A percentile compares a stretch with the other conserved stretches of the same genome.
Conservation (phyloP, 2,797 vertebrate genomes). For the Pseudotriccus pelzelni region DNA sequence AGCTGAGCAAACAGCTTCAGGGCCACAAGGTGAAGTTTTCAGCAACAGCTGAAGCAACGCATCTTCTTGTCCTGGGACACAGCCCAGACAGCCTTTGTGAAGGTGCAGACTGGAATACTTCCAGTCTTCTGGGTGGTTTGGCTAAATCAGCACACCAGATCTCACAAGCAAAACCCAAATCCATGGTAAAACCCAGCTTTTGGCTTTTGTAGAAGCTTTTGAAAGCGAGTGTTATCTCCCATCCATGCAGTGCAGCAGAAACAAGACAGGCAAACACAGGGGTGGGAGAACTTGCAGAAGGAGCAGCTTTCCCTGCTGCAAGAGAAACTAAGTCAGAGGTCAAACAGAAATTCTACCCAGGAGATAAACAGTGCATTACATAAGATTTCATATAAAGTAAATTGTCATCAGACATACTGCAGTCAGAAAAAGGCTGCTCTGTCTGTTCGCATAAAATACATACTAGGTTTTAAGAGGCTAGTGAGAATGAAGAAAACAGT, state of each 20-base stretch:
- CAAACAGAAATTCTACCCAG: neutral
- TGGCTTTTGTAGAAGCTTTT: neutral
- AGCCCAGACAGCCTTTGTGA: neutral
- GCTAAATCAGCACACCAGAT: neutral
- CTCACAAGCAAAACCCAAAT: neutral
- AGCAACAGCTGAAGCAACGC: neutral
- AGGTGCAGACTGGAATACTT: neutral
- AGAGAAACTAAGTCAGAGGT: neutral
- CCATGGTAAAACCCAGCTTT: neutral
- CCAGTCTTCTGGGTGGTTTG: neutral
- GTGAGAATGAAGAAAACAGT: neutral
- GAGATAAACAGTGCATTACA: slow-evolving; percentile 12
- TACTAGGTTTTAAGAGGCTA: neutral
- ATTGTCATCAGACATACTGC: neutral
- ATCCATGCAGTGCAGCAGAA: neutral
- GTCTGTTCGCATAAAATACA: neutral
- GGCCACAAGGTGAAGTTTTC: neutral
- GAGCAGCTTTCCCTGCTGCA: neutral
- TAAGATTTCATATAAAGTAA: slow-evolving; percentile 8
- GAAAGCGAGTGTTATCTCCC: neutral
- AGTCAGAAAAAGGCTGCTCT: neutral
- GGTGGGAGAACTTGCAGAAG: neutral
- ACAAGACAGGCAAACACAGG: fast-evolving
- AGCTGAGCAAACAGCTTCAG: neutral
- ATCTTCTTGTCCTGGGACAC: neutral